Percentiles rank a stretch among this genome's conserved stretches.
These are phyloP conservation scores for Luperina nickerlii DNA, from an alignment of 2,888 invertebrate genomes.

Conservation along the genomic window DNA sequence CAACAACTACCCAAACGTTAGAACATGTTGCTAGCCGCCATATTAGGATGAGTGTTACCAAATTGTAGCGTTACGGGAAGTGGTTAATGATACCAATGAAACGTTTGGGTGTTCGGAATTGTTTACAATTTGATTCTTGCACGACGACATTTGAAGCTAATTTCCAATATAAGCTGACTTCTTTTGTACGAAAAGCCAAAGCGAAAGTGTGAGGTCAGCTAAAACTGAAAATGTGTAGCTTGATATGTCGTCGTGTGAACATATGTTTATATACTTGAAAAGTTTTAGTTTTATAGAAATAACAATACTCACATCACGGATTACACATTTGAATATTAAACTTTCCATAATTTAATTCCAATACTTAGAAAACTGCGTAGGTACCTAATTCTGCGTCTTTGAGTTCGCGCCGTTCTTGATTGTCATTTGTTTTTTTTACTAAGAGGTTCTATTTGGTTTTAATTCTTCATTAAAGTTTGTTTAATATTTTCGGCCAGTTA, in stretches of 20 bases:
- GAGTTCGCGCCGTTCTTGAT: neutral
- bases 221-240: neutral
- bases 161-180: neutral
- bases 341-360: neutral
- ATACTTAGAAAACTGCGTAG: neutral
- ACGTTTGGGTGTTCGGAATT: constrained; percentile 26
- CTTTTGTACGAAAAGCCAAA: neutral
- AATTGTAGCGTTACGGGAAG: constrained; percentile 40
- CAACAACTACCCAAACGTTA: constrained; percentile 46
- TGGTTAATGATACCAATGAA: constrained; percentile 33
- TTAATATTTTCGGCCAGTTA: constrained; percentile 25
- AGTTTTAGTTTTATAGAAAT: constrained; percentile 2
- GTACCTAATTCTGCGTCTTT: neutral
- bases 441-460: neutral
- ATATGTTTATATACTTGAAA: neutral
- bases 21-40: constrained; percentile 39
- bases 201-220: neutral
- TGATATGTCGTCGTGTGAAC: neutral
- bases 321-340: neutral
- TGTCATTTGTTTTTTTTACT: constrained; percentile 41
- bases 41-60: constrained; percentile 25
- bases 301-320: constrained; percentile 16
- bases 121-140: constrained; percentile 9
- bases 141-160: neutral
- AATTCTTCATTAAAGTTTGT: neutral